phyloP scores from a whole-genome alignment of 2,888 invertebrate species.

The Plutella xylostella region DNA sequence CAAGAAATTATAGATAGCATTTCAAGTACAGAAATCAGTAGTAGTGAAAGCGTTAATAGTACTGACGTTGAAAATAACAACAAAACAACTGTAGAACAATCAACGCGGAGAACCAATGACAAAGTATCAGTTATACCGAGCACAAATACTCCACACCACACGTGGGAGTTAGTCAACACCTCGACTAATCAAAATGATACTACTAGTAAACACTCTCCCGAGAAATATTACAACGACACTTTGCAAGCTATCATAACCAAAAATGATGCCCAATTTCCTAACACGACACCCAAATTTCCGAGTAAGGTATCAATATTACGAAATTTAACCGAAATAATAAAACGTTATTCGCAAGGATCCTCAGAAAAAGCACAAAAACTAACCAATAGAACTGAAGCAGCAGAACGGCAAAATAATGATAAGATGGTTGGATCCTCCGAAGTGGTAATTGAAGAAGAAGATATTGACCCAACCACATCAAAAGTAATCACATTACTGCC shows the following conservation, averaged over 20 bases:
- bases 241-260: constrained; percentile 73
- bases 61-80: constrained; percentile 14
- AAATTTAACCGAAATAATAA: constrained; percentile 75
- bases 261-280: constrained; percentile 57
- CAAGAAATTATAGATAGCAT: no score
- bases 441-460: constrained; percentile 52
- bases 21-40: constrained; percentile 15
- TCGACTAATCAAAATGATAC: constrained; percentile 54
- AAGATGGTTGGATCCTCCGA: constrained; percentile 56
- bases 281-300: constrained; percentile 53
- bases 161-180: constrained; percentile 73
- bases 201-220: constrained; percentile 47
- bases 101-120: constrained; percentile 53
- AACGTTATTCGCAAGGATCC: constrained; percentile 67
- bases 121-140: constrained; percentile 60
- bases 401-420: constrained; percentile 34
- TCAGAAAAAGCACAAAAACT: constrained; percentile 24
- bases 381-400: constrained; percentile 25
- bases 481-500: constrained; percentile 75
- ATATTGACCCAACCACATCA: constrained; percentile 37
- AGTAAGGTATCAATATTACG: constrained; percentile 60
- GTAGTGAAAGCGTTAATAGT: neutral
- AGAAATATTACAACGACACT: constrained; percentile 72
- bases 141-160: constrained; percentile 46
- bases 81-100: constrained; percentile 32